Percentiles rank a stretch among this genome's conserved stretches.
Conservation (phyloP, 1,140 invertebrate genomes). For the Heliconius congener region DNA sequence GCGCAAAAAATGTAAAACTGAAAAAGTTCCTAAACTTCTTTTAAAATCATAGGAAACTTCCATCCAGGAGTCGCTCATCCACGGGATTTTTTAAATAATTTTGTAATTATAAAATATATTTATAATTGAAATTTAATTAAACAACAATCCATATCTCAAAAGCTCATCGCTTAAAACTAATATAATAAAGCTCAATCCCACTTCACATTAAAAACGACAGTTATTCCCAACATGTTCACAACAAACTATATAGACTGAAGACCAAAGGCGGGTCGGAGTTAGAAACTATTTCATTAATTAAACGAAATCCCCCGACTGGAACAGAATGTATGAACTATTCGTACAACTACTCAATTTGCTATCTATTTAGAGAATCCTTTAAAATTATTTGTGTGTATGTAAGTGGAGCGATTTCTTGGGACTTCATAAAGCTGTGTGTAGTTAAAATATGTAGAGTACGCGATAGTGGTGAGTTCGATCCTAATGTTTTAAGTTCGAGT, state of each 20-base stretch:
- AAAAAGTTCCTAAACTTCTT: too few relatives aligned
- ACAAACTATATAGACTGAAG: not conserved
- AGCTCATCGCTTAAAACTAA: not conserved
- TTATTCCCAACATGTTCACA: not conserved
- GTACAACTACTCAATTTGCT: not conserved
- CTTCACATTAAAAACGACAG: not conserved
- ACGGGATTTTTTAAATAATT: too few relatives aligned
- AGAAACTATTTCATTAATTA: conserved; percentile 5
- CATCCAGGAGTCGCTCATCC: too few relatives aligned
- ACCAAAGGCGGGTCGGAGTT: not conserved
- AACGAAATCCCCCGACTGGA: not conserved
- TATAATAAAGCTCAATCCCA: conserved; percentile 4
- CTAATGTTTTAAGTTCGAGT: too few relatives aligned
- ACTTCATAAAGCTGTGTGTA: not conserved
- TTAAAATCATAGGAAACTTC: too few relatives aligned
- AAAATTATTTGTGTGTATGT: not conserved
- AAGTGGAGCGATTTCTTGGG: not conserved
- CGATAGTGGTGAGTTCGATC: too few relatives aligned
- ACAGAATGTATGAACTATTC: conserved; percentile 10
- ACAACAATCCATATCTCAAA: not conserved
- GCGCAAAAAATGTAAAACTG: too few relatives aligned
- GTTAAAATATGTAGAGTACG: too few relatives aligned
- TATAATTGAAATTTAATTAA: not conserved
- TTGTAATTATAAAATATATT: not conserved
- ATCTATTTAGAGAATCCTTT: not conserved